phyloP scores from a whole-genome alignment of 2,888 invertebrate genomes.

The Drosophila testacea region DNA sequence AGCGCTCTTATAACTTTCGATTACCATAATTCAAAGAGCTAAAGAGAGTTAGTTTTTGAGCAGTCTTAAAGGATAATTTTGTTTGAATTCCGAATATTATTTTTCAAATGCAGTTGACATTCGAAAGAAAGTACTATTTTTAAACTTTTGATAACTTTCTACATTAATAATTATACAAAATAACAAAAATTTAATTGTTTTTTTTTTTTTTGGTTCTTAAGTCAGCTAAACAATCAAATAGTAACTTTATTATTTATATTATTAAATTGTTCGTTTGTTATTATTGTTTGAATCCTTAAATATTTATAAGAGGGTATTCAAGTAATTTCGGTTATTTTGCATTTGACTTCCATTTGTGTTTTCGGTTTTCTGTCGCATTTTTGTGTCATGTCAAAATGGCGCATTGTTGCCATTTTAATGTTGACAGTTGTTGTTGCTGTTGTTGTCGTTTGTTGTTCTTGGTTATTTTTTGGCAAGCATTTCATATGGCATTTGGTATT shows the following conservation, averaged over 20 bases:
- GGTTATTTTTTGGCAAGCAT: constrained; percentile 43
- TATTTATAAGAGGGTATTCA: constrained; percentile 9
- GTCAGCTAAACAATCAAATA: no score
- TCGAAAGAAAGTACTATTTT: no score
- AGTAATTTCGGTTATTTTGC: neutral
- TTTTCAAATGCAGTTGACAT: no score
- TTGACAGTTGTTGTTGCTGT: constrained; percentile 44
- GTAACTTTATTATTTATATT: neutral
- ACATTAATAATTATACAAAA: no score
- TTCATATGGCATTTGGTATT: constrained; percentile 48
- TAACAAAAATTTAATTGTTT: no score
- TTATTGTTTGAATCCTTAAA: neutral
- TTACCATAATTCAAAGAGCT: no score
- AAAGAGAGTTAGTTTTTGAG: no score
- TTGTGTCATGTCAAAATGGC: constrained; percentile 52
- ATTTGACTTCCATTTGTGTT: constrained; percentile 4
- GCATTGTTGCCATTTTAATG: constrained; percentile 48
- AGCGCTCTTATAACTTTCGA: no score
- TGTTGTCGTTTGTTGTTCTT: constrained; percentile 27
- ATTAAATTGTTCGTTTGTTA: neutral
- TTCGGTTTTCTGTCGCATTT: constrained; percentile 29
- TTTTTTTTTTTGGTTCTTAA: no score
- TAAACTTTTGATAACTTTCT: neutral
- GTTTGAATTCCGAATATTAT: no score
- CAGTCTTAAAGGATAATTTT: no score